Evolutionary conservation across 2,888 invertebrate species (phyloP).

Genomic region (Eumacrocentrus americanus): DNA sequence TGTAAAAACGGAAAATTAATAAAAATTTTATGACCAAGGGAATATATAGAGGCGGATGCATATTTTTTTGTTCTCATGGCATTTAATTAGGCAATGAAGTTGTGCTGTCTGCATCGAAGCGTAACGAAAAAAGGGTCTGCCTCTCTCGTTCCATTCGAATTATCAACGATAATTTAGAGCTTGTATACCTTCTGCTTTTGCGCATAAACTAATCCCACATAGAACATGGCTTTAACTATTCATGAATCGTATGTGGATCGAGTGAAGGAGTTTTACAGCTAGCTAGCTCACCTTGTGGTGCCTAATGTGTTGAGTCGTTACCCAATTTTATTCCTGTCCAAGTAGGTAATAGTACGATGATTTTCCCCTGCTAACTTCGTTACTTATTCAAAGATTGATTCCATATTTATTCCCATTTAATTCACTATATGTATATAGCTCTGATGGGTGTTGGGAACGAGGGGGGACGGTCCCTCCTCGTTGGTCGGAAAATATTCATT

Average conservation of each 20-base stretch:
- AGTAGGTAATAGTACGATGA: not conserved
- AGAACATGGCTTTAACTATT: constrained; percentile 4
- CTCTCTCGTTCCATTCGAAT: constrained; percentile 46
- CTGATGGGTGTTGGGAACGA: not conserved
- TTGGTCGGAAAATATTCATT: constrained; percentile 21
- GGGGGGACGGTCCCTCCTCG: not conserved
- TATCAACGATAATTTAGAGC: constrained; percentile 45
- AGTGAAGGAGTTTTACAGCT: too few species aligned
- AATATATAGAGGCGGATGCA: not conserved
- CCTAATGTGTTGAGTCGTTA: constrained; percentile 1
- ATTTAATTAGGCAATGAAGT: constrained; percentile 38
- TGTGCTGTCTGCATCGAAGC: constrained; percentile 32
- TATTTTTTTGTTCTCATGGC: constrained; percentile 23
- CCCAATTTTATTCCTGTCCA: not conserved
- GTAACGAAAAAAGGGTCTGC: constrained; percentile 39
- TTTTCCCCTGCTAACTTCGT: not conserved
- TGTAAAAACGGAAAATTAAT: constrained; percentile 1
- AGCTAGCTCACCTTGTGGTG: too few species aligned
- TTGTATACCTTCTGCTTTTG: not conserved
- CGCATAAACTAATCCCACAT: not conserved
- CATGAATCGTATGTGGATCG: not conserved
- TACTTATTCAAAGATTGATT: constrained; percentile 32
- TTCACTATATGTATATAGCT: constrained; percentile 10
- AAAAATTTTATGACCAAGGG: not conserved
- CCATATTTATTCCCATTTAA: constrained; percentile 23